Base-by-base conservation (phyloP, 2,888 invertebrate species). In the Sarcophaga subvicina region DNA sequence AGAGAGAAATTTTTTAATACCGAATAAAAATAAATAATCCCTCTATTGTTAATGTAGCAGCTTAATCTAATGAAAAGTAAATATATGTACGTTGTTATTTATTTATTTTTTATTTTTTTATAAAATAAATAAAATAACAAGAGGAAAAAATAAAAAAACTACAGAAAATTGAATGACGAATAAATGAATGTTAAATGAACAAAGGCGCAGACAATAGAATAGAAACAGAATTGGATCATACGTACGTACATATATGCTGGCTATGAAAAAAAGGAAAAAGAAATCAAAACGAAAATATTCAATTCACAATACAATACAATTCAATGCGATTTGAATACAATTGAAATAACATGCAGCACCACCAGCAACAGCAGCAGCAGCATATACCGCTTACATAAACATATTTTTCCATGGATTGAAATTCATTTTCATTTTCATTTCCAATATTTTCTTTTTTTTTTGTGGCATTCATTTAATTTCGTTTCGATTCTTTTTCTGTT, bases 381-480 rank as follows among this genome's bases (percentile, higher is more conserved):
- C 54, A 72, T 62, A 71, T 73, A 63, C 72, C 59, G 70, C 73
- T 73, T 78, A 70, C 54, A 78, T 78, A 69, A 69, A 81, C 75
- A 79, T 62, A 79, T 83, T 83, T 87, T 72, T 80, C 45, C 66
- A 60, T 45, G 63, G 78, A 87, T 82, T 84, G 87, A 84, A 84
- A 87, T 80, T 86, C 79, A 70, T 49, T 76, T 70, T 71, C 79
- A 70, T 49, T 76, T 70, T 64, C 63, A 37, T 54, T 83, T 63
- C 60, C 66, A 22, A 54, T 67, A 25, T 62, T 37, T 3, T 27
- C 22, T 78, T 5, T 81, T 64, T 76, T 80, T 37, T 54, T 54
- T 14, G 10, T 54, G 17, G 54, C 12, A 14, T 54, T 54, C 54
- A 54, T 14, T 54, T 54, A 14, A 54, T 14, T 54, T 17, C 37